Base-by-base conservation (phyloP, 1,140 invertebrate species). In the Bathynomus jamesi region DNA sequence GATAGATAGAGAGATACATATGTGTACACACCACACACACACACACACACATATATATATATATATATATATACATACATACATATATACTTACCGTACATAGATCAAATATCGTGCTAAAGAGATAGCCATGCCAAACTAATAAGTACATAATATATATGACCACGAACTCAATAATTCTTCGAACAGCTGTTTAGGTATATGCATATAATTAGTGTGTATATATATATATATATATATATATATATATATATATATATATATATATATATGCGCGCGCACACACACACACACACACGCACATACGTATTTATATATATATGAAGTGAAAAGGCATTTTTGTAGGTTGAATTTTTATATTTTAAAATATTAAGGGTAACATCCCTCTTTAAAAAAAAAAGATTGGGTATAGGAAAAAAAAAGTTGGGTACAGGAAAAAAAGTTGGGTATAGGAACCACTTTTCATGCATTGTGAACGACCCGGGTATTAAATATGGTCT, bases 231-330 rank as follows among this genome's bases (percentile, higher is more conserved):
- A 53, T 3, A 53, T 53, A 53, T 53, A 53, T 53, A 53, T 53
- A 53, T 53, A 53, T 53, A 53, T 53, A 53, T 53, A 53, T 53
- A 53, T 53, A 53, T 53, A 53, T 53, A 53, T 53, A 53, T 53
- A 53, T 53, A 53, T 53, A 53, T 53, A 53, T 53, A 53, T 53
- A 53, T 53, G 17, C 17, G 17, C 17, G 17, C 17, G 17, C 17
- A 40, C 17, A 40, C 17, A 40, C 17, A 40, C 17, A 40, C 17
- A 40, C 17, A 40, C 17, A 40, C 17, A 40, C 17, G 17, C 17
- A 40, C 17, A 53, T 53, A 53, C 21, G 21, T 53, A 53, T 53
- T 17, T 53, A 5, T 3, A 53, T 53, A 53, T 53, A 53, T 53
- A 53, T 53, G n/a, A n/a, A n/a, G n/a, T n/a, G n/a, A n/a, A n/a